Evolutionary conservation across 1,140 invertebrate species (phyloP).

Genomic region (Drosophila pandora): DNA sequence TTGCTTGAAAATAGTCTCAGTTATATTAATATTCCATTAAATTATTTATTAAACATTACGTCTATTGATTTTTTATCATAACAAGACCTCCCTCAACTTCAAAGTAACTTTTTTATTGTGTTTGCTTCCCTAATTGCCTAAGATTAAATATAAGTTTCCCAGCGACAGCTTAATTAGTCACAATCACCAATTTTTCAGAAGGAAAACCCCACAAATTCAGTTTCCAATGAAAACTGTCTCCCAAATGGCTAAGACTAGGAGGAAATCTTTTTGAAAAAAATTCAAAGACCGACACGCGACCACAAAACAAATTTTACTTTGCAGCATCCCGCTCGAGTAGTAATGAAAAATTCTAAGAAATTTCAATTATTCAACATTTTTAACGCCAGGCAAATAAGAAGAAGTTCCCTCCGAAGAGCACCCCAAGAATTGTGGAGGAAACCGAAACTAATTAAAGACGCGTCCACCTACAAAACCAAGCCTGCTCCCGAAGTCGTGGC

Average conservation of each 20-base stretch:
- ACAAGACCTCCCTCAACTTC: not conserved
- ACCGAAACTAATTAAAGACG: constrained; percentile 75
- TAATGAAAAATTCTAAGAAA: constrained; percentile 74
- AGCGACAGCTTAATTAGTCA: constrained; percentile 63
- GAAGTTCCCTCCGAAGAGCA: constrained; percentile 10
- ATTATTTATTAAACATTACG: no score
- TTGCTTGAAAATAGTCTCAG: no score
- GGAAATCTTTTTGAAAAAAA: constrained; percentile 36
- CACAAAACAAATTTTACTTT: constrained; percentile 57
- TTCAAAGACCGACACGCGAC: constrained; percentile 68
- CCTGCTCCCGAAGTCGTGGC: constrained; percentile 22
- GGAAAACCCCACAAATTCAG: constrained; percentile 43
- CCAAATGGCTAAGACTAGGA: constrained; percentile 6
- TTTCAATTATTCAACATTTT: constrained; percentile 82
- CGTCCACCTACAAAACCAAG: constrained; percentile 72
- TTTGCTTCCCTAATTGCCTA: constrained; percentile 25
- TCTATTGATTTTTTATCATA: no score
- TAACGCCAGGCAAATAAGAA: constrained; percentile 74
- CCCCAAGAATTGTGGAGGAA: constrained; percentile 28
- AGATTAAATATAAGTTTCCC: constrained; percentile 13
- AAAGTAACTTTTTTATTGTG: constrained; percentile 6
- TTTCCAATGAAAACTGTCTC: constrained; percentile 52
- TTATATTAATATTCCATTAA: no score
- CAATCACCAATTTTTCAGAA: constrained; percentile 50
- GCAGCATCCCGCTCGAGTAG: constrained; percentile 36